These are phyloP conservation scores for Hyles euphorbiae DNA, from an alignment of 1,140 invertebrate species.

Conservation along the genomic window DNA sequence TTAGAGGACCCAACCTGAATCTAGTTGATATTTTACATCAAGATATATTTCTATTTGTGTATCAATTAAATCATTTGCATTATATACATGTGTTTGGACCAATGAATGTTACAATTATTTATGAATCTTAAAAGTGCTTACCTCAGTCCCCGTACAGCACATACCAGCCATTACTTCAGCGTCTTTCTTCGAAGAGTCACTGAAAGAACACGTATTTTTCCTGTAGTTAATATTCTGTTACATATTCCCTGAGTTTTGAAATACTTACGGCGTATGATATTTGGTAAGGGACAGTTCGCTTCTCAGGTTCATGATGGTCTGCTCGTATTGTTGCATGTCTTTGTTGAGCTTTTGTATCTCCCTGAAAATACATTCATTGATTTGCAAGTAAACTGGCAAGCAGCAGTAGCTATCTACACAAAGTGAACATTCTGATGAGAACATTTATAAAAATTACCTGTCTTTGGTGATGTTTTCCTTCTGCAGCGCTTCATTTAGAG, in stretches of 20 bases:
- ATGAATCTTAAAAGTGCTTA: constrained; percentile 14
- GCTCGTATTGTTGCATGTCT: constrained; percentile 43
- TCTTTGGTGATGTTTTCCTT: constrained; percentile 49
- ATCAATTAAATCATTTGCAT: background rate
- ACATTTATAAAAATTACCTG: constrained; percentile 25
- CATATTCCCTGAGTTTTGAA: no score
- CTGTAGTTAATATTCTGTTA: no score
- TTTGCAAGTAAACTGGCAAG: no score
- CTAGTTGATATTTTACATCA: no score
- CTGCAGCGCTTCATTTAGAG: constrained; percentile 37
- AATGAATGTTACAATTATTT: constrained; percentile 13
- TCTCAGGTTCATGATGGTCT: constrained; percentile 34
- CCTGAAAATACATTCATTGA: constrained; percentile 25
- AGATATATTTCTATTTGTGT: no score
- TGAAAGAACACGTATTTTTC: constrained; percentile 21
- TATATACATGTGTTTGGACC: constrained; percentile 39
- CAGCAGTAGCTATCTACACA: no score
- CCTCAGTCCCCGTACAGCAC: constrained; percentile 35
- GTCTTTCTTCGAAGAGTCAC: constrained; percentile 42
- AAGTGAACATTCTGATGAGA: no score
- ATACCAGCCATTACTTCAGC: constrained; percentile 45
- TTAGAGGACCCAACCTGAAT: no score
- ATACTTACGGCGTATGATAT: constrained; percentile 34
- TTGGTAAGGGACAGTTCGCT: constrained; percentile 32
- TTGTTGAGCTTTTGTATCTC: constrained; percentile 50